Conservation (phyloP, 2,113 vertebrate genomes). For the Motacilla alba region DNA sequence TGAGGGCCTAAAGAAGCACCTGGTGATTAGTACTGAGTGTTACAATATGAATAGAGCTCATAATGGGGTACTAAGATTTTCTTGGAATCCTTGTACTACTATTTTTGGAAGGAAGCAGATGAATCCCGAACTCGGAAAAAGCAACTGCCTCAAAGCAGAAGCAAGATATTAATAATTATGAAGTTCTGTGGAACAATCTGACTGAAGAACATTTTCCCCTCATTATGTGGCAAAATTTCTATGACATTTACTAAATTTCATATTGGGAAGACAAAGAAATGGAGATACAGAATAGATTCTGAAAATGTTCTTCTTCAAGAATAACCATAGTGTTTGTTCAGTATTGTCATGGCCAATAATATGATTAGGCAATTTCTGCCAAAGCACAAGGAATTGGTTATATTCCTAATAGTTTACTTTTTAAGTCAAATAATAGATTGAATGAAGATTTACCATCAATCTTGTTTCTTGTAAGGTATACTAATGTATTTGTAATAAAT, state of each 20-base stretch:
- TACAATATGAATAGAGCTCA: not conserved
- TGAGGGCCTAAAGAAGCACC: not conserved
- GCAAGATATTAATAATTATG: not conserved
- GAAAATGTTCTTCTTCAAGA: not conserved
- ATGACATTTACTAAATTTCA: not conserved
- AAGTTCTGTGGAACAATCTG: not conserved
- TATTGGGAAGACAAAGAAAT: not conserved
- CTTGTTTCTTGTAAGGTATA: not conserved
- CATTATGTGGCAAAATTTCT: not conserved
- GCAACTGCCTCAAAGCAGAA: not conserved
- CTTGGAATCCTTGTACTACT: not conserved
- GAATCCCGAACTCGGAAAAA: not conserved
- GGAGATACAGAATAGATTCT: not conserved
- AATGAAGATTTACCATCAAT: not conserved
- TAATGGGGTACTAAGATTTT: not conserved
- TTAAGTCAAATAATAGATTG: not conserved
- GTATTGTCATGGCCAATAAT: not conserved
- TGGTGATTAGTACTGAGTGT: slow-evolving; percentile 30
- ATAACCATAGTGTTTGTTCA: not conserved
- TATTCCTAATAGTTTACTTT: not conserved
- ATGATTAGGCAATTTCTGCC: not conserved
- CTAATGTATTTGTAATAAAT: not conserved
- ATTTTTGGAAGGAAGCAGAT: slow-evolving; percentile 32
- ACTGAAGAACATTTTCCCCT: not conserved
- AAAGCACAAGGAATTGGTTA: not conserved